phyloP scores from a whole-genome alignment of 2,113 vertebrate species.

The Brachirus orientalis region DNA sequence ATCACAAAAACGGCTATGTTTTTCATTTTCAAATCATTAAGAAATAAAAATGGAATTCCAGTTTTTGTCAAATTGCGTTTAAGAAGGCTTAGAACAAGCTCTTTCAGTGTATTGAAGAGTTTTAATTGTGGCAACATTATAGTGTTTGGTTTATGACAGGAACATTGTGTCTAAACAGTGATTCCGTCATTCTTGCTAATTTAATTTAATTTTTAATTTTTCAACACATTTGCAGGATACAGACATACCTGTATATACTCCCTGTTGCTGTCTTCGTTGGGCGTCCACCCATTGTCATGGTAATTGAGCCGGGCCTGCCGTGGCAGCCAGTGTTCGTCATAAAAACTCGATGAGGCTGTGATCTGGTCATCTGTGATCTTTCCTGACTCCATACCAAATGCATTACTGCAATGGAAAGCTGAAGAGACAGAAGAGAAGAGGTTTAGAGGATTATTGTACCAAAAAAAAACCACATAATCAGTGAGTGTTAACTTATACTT shows the following conservation, averaged over 20 bases:
- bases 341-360: slow-evolving; percentile 90
- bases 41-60: too few species aligned
- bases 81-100: too few species aligned
- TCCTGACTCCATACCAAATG: slow-evolving; percentile 95
- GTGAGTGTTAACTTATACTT: slow-evolving; percentile 68
- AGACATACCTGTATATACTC: slow-evolving; percentile 93
- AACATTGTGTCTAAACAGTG: too few species aligned
- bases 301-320: slow-evolving; percentile 94
- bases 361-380: slow-evolving; percentile 96
- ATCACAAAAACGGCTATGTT: too few species aligned
- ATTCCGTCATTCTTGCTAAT: too few species aligned
- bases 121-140: too few species aligned
- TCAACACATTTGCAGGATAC: not conserved
- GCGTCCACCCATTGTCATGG: slow-evolving; percentile 95
- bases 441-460: not conserved
- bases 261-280: slow-evolving; percentile 92
- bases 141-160: too few species aligned
- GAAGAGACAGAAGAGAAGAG: not conserved
- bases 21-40: too few species aligned
- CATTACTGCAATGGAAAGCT: slow-evolving; percentile 94
- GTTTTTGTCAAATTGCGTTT: too few species aligned
- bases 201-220: too few species aligned
- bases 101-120: too few species aligned
- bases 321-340: slow-evolving; percentile 89
- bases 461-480: too few species aligned